phyloP scores from a whole-genome alignment of 2,888 invertebrate genomes.

The Tribolium freemani region DNA sequence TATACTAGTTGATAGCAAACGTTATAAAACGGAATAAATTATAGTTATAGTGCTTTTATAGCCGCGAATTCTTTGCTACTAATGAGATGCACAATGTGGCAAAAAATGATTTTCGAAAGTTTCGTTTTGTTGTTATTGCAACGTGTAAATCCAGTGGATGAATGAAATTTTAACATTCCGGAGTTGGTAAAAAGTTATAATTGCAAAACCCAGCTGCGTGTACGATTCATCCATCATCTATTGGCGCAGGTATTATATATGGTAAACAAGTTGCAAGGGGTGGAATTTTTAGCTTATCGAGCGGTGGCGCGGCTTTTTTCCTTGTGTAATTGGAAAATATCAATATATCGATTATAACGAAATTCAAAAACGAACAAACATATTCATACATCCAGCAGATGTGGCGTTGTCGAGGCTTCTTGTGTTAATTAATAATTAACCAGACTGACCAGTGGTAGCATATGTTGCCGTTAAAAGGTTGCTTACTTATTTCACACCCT shows the following conservation, averaged over 20 bases:
- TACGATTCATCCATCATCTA: constrained; percentile 19
- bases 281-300: constrained; percentile 6
- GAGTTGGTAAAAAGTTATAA: constrained; percentile 19
- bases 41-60: background rate
- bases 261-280: constrained; percentile 8
- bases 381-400: constrained; percentile 8
- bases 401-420: constrained; percentile 15
- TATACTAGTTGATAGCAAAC: background rate
- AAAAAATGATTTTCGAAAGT: too few species aligned
- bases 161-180: constrained; percentile 6
- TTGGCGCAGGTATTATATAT: constrained; percentile 11
- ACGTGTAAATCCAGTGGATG: background rate
- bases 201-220: constrained; percentile 22
- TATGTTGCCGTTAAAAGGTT: constrained; percentile 40
- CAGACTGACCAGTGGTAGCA: constrained; percentile 40
- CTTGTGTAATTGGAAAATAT: constrained; percentile 9
- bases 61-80: too few species aligned
- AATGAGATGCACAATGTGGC: too few species aligned
- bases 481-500: constrained; percentile 37
- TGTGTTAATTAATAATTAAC: constrained; percentile 40
- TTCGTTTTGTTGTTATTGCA: background rate
- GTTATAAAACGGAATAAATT: background rate
- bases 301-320: background rate
- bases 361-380: background rate
- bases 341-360: background rate